A percentile compares a stretch with the other conserved stretches of the same genome.
phyloP scores from a whole-genome alignment of 2,113 vertebrate species.

The Perccottus glenii region DNA sequence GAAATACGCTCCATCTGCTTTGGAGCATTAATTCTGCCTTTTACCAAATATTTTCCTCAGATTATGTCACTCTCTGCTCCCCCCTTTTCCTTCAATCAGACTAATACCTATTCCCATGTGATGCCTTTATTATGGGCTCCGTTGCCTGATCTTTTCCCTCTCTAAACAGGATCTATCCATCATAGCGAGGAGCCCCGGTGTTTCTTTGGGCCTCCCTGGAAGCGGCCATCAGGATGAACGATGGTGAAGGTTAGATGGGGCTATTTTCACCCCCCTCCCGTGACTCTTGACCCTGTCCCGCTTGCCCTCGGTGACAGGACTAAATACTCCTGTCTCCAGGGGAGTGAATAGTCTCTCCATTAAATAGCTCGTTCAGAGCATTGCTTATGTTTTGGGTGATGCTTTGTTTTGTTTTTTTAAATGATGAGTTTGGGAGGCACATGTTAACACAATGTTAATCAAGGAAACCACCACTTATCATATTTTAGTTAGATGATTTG shows the following conservation, averaged over 20 bases:
- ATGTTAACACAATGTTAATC: too few relatives aligned
- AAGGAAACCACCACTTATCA: too few relatives aligned
- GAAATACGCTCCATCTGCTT: slow-evolving; percentile 80
- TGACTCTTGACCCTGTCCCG: slow-evolving; percentile 53
- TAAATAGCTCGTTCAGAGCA: slow-evolving; percentile 38
- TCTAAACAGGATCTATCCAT: slow-evolving; percentile 79
- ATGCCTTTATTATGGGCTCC: slow-evolving; percentile 65
- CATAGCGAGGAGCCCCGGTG: slow-evolving; percentile 58
- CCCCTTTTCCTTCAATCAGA: slow-evolving; percentile 55
- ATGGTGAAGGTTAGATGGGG: slow-evolving; percentile 78
- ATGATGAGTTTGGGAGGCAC: too few relatives aligned
- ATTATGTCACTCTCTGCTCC: slow-evolving; percentile 48
- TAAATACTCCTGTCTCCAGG: slow-evolving; percentile 78
- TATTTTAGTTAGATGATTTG: too few relatives aligned
- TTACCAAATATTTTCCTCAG: slow-evolving; percentile 70
- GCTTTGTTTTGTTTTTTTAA: too few relatives aligned
- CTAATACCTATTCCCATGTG: slow-evolving; percentile 75
- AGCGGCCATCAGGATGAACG: slow-evolving; percentile 78
- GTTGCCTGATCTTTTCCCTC: slow-evolving; percentile 48
- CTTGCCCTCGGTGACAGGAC: slow-evolving; percentile 77
- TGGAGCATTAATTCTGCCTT: slow-evolving; percentile 66
- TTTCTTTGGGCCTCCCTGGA: slow-evolving; percentile 46
- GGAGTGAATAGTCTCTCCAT: slow-evolving; percentile 69
- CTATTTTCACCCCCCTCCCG: slow-evolving; percentile 64
- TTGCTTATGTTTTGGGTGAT: background rate